phyloP scores from a whole-genome alignment of 2,888 invertebrate genomes.

The Euphydryas editha region DNA sequence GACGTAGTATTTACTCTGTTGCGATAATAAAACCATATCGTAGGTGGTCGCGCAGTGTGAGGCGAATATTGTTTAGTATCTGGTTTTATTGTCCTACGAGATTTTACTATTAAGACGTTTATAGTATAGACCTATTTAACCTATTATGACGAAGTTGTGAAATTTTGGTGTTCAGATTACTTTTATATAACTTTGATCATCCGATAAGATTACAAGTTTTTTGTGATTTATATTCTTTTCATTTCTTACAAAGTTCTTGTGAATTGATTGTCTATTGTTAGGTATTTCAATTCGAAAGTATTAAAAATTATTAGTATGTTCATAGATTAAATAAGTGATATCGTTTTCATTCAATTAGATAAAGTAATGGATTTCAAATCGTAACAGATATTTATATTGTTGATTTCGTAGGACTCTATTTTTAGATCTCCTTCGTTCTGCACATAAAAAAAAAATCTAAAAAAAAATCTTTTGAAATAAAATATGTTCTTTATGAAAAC shows the following conservation, averaged over 20 bases:
- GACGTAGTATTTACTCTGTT: constrained; percentile 50
- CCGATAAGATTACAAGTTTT: constrained; percentile 7
- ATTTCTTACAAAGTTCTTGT: too few species aligned
- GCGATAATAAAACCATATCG: constrained; percentile 65
- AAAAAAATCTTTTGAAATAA: constrained; percentile 3
- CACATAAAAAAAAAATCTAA: neutral
- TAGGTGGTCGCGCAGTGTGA: constrained; percentile 70
- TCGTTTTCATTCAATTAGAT: too few species aligned
- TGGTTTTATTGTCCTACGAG: constrained; percentile 70
- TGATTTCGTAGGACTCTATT: too few species aligned
- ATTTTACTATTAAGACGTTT: constrained; percentile 65
- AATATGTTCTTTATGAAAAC: constrained; percentile 6
- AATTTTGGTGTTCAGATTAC: constrained; percentile 4
- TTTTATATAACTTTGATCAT: constrained; percentile 6
- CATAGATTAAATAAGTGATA: too few species aligned
- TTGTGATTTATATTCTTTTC: neutral
- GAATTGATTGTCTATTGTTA: too few species aligned
- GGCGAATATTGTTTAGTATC: constrained; percentile 64
- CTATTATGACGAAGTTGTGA: constrained; percentile 51
- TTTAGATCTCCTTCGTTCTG: too few species aligned
- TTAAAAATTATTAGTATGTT: too few species aligned
- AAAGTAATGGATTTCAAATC: too few species aligned
- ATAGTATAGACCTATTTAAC: constrained; percentile 40
- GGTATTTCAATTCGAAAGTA: too few species aligned
- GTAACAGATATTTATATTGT: too few species aligned